A percentile compares a stretch with the other conserved stretches of the same genome.
These are phyloP conservation scores for Epizoanthus stellaris DNA, from an alignment of 92 coral and sea anemone genomes.

Conservation along the genomic window DNA sequence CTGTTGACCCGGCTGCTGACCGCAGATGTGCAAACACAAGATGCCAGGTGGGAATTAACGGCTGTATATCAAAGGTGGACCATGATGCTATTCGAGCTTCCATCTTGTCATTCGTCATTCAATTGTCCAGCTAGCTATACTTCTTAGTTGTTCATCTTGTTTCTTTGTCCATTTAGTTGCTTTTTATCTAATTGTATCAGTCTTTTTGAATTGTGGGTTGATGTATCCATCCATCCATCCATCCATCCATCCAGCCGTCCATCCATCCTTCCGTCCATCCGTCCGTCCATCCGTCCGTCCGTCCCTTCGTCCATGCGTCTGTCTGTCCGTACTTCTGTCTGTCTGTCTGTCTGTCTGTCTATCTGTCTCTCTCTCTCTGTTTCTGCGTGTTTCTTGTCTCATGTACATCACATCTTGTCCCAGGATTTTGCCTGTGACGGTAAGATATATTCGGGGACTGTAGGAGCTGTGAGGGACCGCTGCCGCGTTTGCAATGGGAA, in stretches of 20 bases:
- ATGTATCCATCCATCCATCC: too few relatives aligned
- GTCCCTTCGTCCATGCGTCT: neutral
- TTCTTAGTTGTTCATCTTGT: too few relatives aligned
- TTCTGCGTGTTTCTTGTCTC: neutral
- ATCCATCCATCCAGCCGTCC: too few relatives aligned
- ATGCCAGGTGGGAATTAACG: conserved; percentile 29
- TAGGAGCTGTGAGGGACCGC: conserved; percentile 74
- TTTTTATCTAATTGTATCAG: too few relatives aligned
- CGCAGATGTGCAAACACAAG: conserved; percentile 17
- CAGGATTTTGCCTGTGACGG: conserved; percentile 86
- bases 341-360: conserved; percentile 1
- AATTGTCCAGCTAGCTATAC: too few relatives aligned
- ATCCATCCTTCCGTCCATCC: neutral
- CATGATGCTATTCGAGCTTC: too few relatives aligned
- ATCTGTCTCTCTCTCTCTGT: conserved; percentile 5
- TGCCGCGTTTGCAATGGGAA: conserved; percentile 83
- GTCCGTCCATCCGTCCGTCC: neutral
- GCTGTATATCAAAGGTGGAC: too few relatives aligned
- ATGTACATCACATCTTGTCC: neutral
- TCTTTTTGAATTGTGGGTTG: too few relatives aligned
- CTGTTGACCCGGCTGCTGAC: conserved; percentile 16
- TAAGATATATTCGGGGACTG: conserved; percentile 42
- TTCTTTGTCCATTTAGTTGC: too few relatives aligned
- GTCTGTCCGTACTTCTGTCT: conserved; percentile 17
- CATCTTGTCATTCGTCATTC: too few relatives aligned